Evolutionary conservation across 2,888 invertebrate genomes (phyloP).

Genomic region (Andrena praecox): DNA sequence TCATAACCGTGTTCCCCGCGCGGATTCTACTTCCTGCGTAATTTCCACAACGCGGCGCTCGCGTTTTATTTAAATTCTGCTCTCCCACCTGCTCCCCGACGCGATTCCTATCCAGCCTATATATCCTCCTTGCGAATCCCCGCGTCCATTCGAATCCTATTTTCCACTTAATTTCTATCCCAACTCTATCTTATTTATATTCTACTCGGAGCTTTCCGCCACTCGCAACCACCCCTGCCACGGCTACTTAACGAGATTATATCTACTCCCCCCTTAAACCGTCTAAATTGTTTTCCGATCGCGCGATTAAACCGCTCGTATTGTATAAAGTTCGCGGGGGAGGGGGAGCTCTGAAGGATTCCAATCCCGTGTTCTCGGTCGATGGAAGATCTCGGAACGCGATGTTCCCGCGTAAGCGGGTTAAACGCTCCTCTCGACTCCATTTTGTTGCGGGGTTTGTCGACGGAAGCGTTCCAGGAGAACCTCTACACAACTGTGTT

Average conservation of each 20-base stretch:
- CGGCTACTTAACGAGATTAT: conserved; percentile 38
- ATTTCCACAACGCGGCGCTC: conserved; percentile 19
- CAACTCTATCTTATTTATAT: conserved; percentile 35
- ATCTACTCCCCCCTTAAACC: conserved; percentile 24
- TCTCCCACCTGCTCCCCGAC: conserved; percentile 32
- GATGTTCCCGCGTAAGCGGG: background rate
- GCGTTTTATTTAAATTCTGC: conserved; percentile 43
- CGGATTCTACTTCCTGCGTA: conserved; percentile 22
- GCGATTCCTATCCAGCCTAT: conserved; percentile 12
- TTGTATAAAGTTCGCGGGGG: background rate
- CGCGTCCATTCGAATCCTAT: conserved; percentile 29
- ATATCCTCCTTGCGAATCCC: background rate
- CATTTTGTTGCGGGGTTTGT: background rate
- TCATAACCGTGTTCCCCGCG: conserved; percentile 22
- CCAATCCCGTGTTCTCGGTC: conserved; percentile 3
- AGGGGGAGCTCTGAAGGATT: background rate
- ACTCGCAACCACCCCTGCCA: background rate
- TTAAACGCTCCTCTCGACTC: background rate
- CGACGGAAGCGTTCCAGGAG: background rate
- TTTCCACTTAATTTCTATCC: conserved; percentile 39
- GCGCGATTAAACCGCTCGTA: conserved; percentile 24
- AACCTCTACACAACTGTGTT: background rate
- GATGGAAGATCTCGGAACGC: conserved; percentile 1
- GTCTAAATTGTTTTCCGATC: conserved; percentile 34
- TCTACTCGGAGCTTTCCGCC: conserved; percentile 27